phyloP scores from a whole-genome alignment of 2,113 vertebrate species.

The Cyprinodon tularosa region DNA sequence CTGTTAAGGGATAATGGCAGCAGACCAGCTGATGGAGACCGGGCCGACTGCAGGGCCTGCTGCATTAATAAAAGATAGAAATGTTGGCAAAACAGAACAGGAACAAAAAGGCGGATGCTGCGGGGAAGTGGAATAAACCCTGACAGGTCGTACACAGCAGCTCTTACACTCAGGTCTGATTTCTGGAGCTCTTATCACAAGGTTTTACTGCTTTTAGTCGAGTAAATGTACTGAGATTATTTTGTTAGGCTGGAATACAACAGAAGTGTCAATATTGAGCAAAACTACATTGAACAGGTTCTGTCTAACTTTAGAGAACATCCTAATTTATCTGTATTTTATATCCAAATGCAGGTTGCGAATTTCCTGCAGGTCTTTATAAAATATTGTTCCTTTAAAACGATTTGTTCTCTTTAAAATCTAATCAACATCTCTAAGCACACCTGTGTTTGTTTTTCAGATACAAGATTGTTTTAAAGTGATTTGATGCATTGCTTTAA shows the following conservation, averaged over 20 bases:
- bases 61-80: conserved; percentile 43
- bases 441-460: not conserved
- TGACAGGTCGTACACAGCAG: not conserved
- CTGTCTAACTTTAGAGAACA: not conserved
- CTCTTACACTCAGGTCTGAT: not conserved
- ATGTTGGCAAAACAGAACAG: conserved; percentile 3
- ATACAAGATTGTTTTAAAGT: not conserved
- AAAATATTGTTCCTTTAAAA: not conserved
- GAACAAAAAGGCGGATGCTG: not conserved
- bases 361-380: not conserved
- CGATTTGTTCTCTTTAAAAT: not conserved
- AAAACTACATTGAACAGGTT: not conserved
- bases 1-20: conserved; percentile 14
- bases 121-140: conserved; percentile 3
- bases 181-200: not conserved
- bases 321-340: not conserved
- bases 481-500: not conserved
- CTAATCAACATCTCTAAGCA: not conserved
- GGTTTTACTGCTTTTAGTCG: not conserved
- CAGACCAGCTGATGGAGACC: not conserved
- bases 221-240: not conserved
- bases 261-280: not conserved
- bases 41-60: conserved; percentile 4
- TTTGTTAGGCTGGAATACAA: not conserved
- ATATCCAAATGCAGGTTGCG: not conserved